Conservation (phyloP, 2,113 vertebrate genomes). For the Grammomys dolichurus region DNA sequence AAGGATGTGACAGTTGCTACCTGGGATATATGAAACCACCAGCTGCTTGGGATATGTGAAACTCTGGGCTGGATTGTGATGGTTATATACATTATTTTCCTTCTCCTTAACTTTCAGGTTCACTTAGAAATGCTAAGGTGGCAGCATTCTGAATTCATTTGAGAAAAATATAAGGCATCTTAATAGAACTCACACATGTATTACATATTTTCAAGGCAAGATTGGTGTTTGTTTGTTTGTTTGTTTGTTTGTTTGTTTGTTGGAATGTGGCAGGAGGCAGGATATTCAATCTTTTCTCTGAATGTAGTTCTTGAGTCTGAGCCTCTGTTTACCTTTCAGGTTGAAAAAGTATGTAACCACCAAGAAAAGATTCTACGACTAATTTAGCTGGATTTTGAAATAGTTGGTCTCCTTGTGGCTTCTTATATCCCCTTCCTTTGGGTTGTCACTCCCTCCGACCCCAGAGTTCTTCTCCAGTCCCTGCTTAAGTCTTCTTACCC, state of each 20-base stretch:
- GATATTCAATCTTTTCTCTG: neutral
- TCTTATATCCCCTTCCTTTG: neutral
- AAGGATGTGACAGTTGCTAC: neutral
- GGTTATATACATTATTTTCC: neutral
- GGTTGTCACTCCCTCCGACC: neutral
- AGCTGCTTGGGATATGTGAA: neutral
- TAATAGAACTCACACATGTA: neutral
- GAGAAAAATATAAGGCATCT: neutral
- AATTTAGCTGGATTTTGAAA: neutral
- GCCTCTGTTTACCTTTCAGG: neutral
- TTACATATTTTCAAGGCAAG: neutral
- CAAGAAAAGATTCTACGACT: constrained; percentile 14
- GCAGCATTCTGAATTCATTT: neutral
- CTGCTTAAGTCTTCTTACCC: neutral
- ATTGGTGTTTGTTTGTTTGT: neutral
- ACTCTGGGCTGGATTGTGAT: neutral
- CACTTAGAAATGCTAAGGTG: neutral
- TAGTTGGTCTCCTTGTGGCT: neutral
- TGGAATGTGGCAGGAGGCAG: neutral
- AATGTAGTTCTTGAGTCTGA: neutral
- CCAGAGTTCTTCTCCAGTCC: neutral
- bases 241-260: neutral
- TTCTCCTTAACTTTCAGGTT: constrained; percentile 21
- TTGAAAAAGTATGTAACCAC: neutral
- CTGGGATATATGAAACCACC: neutral